Evolutionary conservation across 2,113 vertebrate genomes (phyloP), one percentile per base, ranked within the genome.

Genomic region (Calyptommatus sinebrachiatus): DNA sequence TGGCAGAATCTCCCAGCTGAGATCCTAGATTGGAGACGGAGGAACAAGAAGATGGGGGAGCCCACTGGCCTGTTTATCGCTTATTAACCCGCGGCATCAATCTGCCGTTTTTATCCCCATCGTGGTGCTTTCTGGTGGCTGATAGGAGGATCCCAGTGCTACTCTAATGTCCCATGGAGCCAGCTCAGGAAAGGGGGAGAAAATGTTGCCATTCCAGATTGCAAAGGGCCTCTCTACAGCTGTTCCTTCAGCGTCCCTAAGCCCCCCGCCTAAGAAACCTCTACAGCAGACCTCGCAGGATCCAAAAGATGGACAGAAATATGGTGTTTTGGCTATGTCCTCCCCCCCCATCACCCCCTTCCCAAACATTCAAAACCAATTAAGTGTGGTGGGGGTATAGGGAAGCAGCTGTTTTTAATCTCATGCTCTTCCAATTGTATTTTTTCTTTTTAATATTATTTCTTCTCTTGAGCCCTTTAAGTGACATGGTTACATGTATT

Each of bases 401-500:
- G 12, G 71, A 70, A 82, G 81, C 91, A 91, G 90, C 86, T 90
- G 87, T 84, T 91, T 92, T 89, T 81, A 90, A 84, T 81, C 81
- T 88, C 1, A 1, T 85, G 85, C 89, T 90, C 91, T 89, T 92
- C 92, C 76, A 88, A 90, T 92, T 92, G 91, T 91, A 81, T 85
- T 81, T 87, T 75, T 80, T 85, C 80, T 87, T 75, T 80, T 88
- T 88, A 28, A 24, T 63, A 62, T 41, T 84, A 87, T 86, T 89
- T 80, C 91, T 91, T 88, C 91, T 93, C 85, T 78, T 84, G 88
- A 92, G 92, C 90, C 91, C 92, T 93, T 90, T 90, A 93, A 93
- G 91, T 93, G 92, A 93, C 91, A 93, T 92, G 90, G 92, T 90
- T 92, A 90, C 90, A 93, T 93, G 92, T 88, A 92, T 93, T 93